Evolutionary conservation across 2,888 invertebrate species (phyloP).

Genomic region (Drosophila monieri): DNA sequence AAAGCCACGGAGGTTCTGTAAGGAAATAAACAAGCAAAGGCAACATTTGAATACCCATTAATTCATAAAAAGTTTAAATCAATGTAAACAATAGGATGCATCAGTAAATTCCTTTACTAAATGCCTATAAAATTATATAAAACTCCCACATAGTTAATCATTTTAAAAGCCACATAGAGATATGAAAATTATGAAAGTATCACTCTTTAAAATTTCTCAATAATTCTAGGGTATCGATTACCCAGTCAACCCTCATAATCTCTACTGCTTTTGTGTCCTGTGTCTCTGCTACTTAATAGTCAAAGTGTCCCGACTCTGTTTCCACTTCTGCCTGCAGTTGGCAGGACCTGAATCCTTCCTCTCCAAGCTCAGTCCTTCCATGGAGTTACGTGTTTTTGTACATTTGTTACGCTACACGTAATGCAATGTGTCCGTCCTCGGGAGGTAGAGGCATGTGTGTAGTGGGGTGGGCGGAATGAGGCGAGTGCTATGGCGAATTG

Average conservation of each 20-base stretch:
- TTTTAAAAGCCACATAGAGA: too few species aligned
- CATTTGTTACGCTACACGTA: slow-evolving; percentile 78
- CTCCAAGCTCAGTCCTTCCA: slow-evolving; percentile 41
- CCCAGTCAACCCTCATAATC: slow-evolving; percentile 42
- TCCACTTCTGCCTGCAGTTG: slow-evolving; percentile 62
- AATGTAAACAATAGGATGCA: not conserved
- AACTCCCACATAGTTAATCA: too few species aligned
- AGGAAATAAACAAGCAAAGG: not conserved
- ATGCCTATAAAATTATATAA: not conserved
- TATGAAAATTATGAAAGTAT: too few species aligned
- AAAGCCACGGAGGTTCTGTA: slow-evolving; percentile 8
- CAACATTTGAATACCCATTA: not conserved
- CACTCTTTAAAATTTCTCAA: not conserved
- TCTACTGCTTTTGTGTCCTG: slow-evolving; percentile 18
- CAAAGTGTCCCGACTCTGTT: slow-evolving; percentile 48
- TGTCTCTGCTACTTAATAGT: slow-evolving; percentile 48
- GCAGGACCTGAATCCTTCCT: slow-evolving; percentile 43
- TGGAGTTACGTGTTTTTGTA: slow-evolving; percentile 73
- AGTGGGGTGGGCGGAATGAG: not conserved
- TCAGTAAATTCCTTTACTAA: too few species aligned
- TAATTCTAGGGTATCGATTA: slow-evolving; percentile 13
- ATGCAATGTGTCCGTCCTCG: slow-evolving; percentile 55
- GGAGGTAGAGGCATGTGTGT: slow-evolving; percentile 18
- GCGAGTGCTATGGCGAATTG: slow-evolving; percentile 12
- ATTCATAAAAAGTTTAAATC: not conserved